Percentiles rank a stretch among this genome's conserved stretches.
Conservation (phyloP, 1,140 invertebrate genomes). For the Drosophila cardini region DNA sequence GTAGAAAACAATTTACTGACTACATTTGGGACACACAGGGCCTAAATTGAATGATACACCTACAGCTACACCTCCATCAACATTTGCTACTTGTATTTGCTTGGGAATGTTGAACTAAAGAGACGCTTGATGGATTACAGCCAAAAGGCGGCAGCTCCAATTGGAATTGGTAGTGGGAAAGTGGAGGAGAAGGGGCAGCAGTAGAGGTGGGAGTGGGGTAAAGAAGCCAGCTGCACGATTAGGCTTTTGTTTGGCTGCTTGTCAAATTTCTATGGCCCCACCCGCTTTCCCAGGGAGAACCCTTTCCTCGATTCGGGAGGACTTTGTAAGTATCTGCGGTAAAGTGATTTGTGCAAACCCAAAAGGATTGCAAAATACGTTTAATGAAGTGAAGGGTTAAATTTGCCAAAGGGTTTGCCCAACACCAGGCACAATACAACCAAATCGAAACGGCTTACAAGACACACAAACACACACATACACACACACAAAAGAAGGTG, state of each 20-base stretch:
- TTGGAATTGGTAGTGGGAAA: slow-evolving; percentile 47
- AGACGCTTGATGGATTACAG: slow-evolving; percentile 78
- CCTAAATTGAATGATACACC: slow-evolving; percentile 11
- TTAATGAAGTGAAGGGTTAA: slow-evolving; percentile 82
- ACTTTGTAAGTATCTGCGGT: slow-evolving; percentile 68
- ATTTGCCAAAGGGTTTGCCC: slow-evolving; percentile 55
- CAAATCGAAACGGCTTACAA: slow-evolving; percentile 62
- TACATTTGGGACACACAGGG: slow-evolving; percentile 38
- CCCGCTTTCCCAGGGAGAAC: slow-evolving; percentile 33
- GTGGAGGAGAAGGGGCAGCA: background rate
- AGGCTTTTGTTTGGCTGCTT: slow-evolving; percentile 80
- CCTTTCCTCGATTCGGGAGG: slow-evolving; percentile 11
- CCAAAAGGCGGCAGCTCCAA: slow-evolving; percentile 70
- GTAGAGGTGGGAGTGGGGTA: background rate
- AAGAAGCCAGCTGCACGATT: slow-evolving; percentile 71
- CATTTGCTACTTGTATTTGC: slow-evolving; percentile 37
- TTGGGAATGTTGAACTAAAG: slow-evolving; percentile 47
- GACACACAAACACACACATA: background rate
- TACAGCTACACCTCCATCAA: slow-evolving; percentile 10
- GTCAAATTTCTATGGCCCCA: slow-evolving; percentile 80
- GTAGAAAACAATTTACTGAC: slow-evolving; percentile 77
- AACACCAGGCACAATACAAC: slow-evolving; percentile 11
- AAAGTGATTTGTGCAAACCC: slow-evolving; percentile 76
- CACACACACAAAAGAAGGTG: slow-evolving; percentile 39
- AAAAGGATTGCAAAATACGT: slow-evolving; percentile 69